Base-by-base conservation (phyloP, 2,888 invertebrate species). In the Apoda limacodes region DNA sequence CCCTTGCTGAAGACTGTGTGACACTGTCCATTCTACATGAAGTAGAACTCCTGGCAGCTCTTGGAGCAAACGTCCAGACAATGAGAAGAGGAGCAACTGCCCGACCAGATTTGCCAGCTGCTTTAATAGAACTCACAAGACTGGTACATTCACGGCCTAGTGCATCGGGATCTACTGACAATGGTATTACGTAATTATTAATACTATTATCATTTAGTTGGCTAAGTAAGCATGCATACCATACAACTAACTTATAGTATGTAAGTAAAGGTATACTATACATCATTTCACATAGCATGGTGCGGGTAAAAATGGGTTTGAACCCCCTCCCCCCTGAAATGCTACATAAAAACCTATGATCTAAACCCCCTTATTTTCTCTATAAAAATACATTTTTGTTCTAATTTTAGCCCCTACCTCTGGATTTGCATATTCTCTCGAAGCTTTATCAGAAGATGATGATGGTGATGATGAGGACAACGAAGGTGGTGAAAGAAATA, bases 1-100 rank as follows among this genome's bases (percentile, higher is more conserved):
- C 86, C 0, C 67, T 92, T 7, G 82, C 80, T 1, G 83, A 87
- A 19, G 90, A 92, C 57, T 87, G 89, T 21, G 85, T 88, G 9
- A 87, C 90, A 1, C 67, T 91, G 15, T 89, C 90, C 1, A 86
- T 92, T 44, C 76, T 92, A 9, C 88, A 89, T 53, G 90, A 92
- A 58, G 87, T 88, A 10, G 89, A 91, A 48, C 64, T 92, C n/a
- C 70, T 92, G 42, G 83, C 86, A 1, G 87, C 90, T 9, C 70
- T 92, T 33, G 80, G 76, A 0, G 84, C 86, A 1, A 88, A 89
- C 51, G 75, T 85, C 1, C 84, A 85, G 38, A 87, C 87, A 6
- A 85, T 90, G 49, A 72, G 85, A 44, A 84, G 88, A 37, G 84
- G 89, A 4, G 84, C 88, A 1, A 82, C 85, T 30, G 80, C 84